These are phyloP conservation scores for Zosterops borbonicus DNA, from an alignment of 2,113 vertebrate species.

Conservation along the genomic window DNA sequence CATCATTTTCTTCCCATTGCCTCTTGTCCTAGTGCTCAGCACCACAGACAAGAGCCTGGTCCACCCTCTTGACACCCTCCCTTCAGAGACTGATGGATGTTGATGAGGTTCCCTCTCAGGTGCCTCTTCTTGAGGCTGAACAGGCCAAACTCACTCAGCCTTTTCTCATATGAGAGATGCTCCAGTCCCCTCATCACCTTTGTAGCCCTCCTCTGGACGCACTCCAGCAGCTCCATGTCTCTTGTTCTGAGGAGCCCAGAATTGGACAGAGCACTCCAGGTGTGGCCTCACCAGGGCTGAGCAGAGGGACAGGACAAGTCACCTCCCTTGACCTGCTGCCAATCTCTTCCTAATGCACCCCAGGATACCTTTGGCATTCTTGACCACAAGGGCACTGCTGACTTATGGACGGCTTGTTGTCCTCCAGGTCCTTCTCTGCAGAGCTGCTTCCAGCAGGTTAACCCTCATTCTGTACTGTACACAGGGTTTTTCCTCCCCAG, in stretches of 20 bases:
- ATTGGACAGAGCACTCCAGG: background rate
- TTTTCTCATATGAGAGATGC: background rate
- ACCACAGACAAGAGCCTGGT: background rate
- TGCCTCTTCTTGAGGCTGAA: accelerated
- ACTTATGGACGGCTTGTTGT: background rate
- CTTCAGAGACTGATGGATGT: background rate
- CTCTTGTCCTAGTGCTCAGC: background rate
- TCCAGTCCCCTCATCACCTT: background rate
- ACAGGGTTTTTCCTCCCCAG: background rate
- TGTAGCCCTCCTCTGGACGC: background rate
- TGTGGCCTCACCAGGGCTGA: background rate
- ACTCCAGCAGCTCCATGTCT: background rate
- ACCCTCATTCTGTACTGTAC: background rate
- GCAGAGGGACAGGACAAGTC: background rate
- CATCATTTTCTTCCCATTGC: background rate
- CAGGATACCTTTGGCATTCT: background rate
- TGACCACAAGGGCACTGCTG: background rate
- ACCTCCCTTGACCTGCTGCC: background rate
- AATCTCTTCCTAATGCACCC: accelerated
- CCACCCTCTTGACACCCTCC: background rate
- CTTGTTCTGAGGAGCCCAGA: background rate
- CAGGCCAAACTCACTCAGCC: background rate
- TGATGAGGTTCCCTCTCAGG: background rate
- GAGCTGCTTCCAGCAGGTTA: background rate
- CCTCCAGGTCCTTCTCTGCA: background rate